Base-by-base conservation (phyloP, 2,888 invertebrate genomes). In the Leucophora obtusa region DNA sequence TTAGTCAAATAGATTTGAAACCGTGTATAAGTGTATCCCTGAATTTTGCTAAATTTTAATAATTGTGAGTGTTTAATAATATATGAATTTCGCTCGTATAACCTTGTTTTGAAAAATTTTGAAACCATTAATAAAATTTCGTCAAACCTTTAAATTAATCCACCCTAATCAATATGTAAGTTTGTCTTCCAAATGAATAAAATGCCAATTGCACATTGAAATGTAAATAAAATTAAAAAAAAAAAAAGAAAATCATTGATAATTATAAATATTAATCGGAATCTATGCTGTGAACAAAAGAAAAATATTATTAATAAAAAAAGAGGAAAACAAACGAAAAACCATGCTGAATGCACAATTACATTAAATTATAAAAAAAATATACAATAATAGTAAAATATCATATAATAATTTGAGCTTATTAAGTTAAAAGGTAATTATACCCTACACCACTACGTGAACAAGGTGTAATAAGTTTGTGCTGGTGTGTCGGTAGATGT, bases 271-370 rank as follows among this genome's bases (percentile, higher is more conserved):
- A 70, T 63, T 50, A 63, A 63, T 38, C 43, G 58, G 63, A 58
- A 76, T 43, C 38, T 60, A 58, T 70, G 76, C 43, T 76, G 63
- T 70, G 76, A 76, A 70, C 51, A 76, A 56, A 70, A 63, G 62
- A 58, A 63, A 50, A 50, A 60, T 43, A 47, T 14, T 38, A 8
- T 18, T 17, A 62, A 21, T 24, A 47, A 47, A 28, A 0, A 28
- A 17, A 66, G 63, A 71, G 71, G 65, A 71, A 65, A 71, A 59
- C 53, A 65, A 59, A 77, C 59, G 35, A 65, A 66, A 35, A 47
- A n/a, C 65, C 53, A 77, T 47, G 59, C 38, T 59, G 47, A 77
- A 71, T 65, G 71, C 53, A 66, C 77, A 71, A 77, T 71, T 71
- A 66, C 10, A 50, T 54, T 66, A 28, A 59, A 76, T 21, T 11